A percentile compares a stretch with the other conserved stretches of the same genome.
phyloP scores from a whole-genome alignment of 1,140 invertebrate species.

The Paralvinella palmiformis region DNA sequence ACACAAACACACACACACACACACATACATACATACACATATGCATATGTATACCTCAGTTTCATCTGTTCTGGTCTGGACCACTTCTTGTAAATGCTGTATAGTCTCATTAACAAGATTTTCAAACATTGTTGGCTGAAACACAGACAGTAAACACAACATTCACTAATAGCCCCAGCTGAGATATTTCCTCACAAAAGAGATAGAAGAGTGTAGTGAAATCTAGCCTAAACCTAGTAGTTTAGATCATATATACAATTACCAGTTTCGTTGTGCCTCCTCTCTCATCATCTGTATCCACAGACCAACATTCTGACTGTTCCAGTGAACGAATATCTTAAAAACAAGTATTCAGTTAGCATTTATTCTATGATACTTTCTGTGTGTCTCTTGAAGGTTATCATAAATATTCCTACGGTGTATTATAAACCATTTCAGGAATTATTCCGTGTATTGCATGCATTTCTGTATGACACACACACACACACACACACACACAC shows the following conservation, averaged over 20 bases:
- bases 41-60: constrained; percentile 54
- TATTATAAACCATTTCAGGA: too few relatives aligned
- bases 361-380: background rate
- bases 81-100: constrained; percentile 77
- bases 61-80: constrained; percentile 64
- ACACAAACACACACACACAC: too few relatives aligned
- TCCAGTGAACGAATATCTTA: constrained; percentile 67
- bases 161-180: background rate
- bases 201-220: background rate
- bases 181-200: background rate
- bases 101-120: constrained; percentile 74
- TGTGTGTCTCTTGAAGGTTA: background rate
- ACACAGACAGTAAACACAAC: constrained; percentile 30
- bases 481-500: too few relatives aligned
- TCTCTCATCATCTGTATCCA: constrained; percentile 73
- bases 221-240: background rate
- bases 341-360: constrained; percentile 9
- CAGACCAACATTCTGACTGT: constrained; percentile 78
- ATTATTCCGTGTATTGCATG: too few relatives aligned
- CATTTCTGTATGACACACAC: too few relatives aligned
- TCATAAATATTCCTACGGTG: too few relatives aligned
- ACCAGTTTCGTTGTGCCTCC: constrained; percentile 78
- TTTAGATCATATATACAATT: constrained; percentile 31
- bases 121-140: constrained; percentile 77
- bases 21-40: too few relatives aligned